These are phyloP conservation scores for Neuroscelio doddi DNA, from an alignment of 2,888 invertebrate species.

Conservation along the genomic window DNA sequence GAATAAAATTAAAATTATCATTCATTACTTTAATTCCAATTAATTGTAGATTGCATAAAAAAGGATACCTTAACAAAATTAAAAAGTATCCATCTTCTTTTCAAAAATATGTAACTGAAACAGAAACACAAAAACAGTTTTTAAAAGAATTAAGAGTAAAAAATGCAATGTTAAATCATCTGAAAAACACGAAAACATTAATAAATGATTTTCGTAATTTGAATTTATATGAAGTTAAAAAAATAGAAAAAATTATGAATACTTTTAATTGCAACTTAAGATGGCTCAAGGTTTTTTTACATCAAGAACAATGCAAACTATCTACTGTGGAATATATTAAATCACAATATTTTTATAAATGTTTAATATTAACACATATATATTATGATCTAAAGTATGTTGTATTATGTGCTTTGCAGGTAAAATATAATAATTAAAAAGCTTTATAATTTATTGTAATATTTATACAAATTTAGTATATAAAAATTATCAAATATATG, in stretches of 20 bases:
- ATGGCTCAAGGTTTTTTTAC: background rate
- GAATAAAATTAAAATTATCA: too few relatives aligned
- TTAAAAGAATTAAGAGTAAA: background rate
- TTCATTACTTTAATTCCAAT: too few relatives aligned
- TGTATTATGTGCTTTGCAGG: slow-evolving; percentile 53
- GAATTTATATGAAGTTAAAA: too few relatives aligned
- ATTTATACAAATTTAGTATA: background rate
- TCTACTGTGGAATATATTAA: slow-evolving; percentile 3
- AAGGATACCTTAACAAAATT: too few relatives aligned
- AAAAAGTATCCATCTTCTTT: too few relatives aligned
- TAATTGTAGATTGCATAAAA: too few relatives aligned
- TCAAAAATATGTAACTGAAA: too few relatives aligned
- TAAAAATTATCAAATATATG: too few relatives aligned
- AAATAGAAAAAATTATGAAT: background rate
- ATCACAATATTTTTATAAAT: slow-evolving; percentile 5
- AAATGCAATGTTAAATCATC: too few relatives aligned
- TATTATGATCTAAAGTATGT: slow-evolving; percentile 55
- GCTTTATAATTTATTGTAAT: background rate
- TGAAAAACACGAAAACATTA: too few relatives aligned
- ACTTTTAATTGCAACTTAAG: background rate
- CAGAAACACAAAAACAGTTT: background rate
- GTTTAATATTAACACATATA: slow-evolving; percentile 29
- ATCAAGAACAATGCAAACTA: slow-evolving; percentile 25
- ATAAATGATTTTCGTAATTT: too few relatives aligned
- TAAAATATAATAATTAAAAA: slow-evolving; percentile 38